phyloP scores from a whole-genome alignment of 2,888 invertebrate species.

The Vannuccia rotundouncinata region DNA sequence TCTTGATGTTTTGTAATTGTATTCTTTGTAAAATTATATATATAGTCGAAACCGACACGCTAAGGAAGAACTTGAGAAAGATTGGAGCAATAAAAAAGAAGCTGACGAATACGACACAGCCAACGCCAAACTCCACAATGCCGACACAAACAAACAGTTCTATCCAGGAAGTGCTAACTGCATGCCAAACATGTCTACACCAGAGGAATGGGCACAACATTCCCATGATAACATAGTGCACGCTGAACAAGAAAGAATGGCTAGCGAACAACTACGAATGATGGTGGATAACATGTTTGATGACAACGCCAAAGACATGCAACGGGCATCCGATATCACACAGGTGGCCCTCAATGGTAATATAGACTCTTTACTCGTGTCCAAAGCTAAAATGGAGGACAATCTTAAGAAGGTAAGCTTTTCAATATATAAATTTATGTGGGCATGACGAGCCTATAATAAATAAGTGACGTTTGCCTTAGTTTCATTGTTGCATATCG shows the following conservation, averaged over 20 bases:
- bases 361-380: conserved; percentile 63
- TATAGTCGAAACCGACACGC: conserved; percentile 75
- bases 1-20: no score
- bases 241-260: conserved; percentile 69
- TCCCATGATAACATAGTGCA: conserved; percentile 69
- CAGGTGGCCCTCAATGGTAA: conserved; percentile 70
- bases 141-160: conserved; percentile 66
- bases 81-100: conserved; percentile 82
- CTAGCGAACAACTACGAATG: conserved; percentile 66
- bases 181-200: neutral
- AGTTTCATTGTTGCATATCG: neutral
- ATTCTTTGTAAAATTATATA: no score
- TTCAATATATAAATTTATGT: neutral
- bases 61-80: conserved; percentile 74
- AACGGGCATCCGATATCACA: conserved; percentile 73
- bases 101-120: conserved; percentile 69
- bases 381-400: conserved; percentile 63
- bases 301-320: conserved; percentile 71
- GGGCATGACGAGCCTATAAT: neutral
- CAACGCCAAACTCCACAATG: conserved; percentile 66
- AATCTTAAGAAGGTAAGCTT: conserved; percentile 64
- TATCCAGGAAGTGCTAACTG: conserved; percentile 68
- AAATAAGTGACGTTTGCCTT: neutral
- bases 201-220: conserved; percentile 30
- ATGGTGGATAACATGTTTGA: conserved; percentile 68